Evolutionary conservation across 2,113 vertebrate genomes (phyloP).

Genomic region (Catharus fuscescens): DNA sequence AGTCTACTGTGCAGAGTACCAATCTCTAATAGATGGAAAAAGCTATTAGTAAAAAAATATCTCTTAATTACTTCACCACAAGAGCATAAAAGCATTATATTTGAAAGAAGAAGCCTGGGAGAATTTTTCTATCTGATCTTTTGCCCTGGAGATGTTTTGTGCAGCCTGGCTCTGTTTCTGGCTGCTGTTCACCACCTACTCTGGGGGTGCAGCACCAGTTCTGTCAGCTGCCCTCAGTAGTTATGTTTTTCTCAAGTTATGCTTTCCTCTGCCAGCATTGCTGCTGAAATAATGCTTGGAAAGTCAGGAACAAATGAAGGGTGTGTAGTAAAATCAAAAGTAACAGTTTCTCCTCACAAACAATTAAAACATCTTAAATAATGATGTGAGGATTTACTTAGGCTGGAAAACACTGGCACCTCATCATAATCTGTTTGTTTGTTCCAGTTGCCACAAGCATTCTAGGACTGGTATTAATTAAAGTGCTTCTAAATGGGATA

Average conservation of each 20-base stretch:
- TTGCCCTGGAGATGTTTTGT: constrained; percentile 8
- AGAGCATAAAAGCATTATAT: not conserved
- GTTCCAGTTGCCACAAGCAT: not conserved
- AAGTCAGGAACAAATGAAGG: not conserved
- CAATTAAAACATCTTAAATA: not conserved
- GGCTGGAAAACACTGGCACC: not conserved
- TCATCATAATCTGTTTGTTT: not conserved
- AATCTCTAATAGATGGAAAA: constrained; percentile 11
- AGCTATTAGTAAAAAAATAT: constrained; percentile 8
- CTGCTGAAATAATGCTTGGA: not conserved
- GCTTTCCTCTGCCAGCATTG: not conserved
- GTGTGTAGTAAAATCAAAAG: not conserved
- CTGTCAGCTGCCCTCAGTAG: not conserved
- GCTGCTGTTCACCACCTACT: not conserved
- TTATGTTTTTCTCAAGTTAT: not conserved
- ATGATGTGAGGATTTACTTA: not conserved
- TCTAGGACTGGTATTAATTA: not conserved
- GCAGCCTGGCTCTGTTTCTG: not conserved
- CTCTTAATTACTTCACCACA: constrained; percentile 23
- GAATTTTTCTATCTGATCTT: constrained; percentile 3
- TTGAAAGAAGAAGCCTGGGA: constrained; percentile 43
- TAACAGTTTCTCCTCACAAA: not conserved
- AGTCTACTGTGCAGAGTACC: not conserved
- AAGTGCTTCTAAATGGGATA: not conserved
- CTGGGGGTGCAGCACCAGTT: not conserved